phyloP scores from a whole-genome alignment of 2,797 vertebrate species.

The Gadopsis marmoratus region DNA sequence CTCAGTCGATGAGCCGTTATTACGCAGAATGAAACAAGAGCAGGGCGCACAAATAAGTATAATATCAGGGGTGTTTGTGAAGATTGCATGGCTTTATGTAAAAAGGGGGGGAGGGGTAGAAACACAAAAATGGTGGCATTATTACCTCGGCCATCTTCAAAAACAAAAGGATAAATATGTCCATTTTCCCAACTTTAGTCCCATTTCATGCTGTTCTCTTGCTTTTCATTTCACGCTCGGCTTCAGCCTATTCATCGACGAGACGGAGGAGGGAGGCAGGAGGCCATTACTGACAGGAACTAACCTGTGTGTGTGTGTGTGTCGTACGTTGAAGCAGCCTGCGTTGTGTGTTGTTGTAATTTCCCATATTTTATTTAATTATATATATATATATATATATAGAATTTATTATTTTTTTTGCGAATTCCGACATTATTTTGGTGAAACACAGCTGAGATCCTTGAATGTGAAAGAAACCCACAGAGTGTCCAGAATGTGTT shows the following conservation, averaged over 20 bases:
- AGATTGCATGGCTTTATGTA: conserved; percentile 74
- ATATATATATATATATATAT: too few relatives aligned
- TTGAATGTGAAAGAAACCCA: conserved; percentile 14
- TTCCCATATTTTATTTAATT: too few relatives aligned
- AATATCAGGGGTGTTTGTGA: conserved; percentile 70
- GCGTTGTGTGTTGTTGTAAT: too few relatives aligned
- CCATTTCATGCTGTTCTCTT: conserved; percentile 77
- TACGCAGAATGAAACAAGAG: conserved; percentile 50
- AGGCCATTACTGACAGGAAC: conserved; percentile 72
- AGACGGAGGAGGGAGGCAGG: conserved; percentile 66
- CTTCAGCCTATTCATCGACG: conserved; percentile 82
- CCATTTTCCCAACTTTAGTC: conserved; percentile 76
- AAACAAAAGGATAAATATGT: conserved; percentile 77
- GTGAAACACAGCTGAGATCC: background rate
- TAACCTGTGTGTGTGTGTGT: conserved; percentile 49
- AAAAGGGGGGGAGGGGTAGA: conserved; percentile 12
- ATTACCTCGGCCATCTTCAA: conserved; percentile 66
- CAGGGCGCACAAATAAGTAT: conserved; percentile 47
- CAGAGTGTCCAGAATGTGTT: background rate
- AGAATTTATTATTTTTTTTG: too few relatives aligned
- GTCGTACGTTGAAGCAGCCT: conserved; percentile 4
- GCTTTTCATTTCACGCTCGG: conserved; percentile 84
- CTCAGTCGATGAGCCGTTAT: conserved; percentile 55
- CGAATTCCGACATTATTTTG: background rate
- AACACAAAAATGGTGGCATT: conserved; percentile 58